phyloP scores from a whole-genome alignment of 2,888 invertebrate genomes.

The Apomyelois bistriatella region DNA sequence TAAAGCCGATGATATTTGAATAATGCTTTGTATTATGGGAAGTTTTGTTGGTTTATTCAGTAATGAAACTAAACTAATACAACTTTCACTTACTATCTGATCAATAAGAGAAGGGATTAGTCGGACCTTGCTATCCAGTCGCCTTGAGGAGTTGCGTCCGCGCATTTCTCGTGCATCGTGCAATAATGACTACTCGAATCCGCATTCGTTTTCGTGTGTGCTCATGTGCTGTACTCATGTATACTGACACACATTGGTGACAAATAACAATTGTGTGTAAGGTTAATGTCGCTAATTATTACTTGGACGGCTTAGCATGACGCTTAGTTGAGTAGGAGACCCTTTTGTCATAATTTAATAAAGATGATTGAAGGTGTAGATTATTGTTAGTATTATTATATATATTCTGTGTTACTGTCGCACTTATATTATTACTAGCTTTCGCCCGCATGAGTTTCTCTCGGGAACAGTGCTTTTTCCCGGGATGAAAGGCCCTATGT shows the following conservation, averaged over 20 bases:
- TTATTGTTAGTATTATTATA: too few relatives aligned
- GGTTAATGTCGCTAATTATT: neutral
- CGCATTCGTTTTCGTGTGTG: constrained; percentile 1
- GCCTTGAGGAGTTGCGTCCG: constrained; percentile 56
- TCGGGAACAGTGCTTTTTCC: too few relatives aligned
- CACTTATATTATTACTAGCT: too few relatives aligned
- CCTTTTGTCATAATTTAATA: too few relatives aligned
- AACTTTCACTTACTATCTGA: constrained; percentile 59
- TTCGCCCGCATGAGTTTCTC: too few relatives aligned
- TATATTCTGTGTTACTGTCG: too few relatives aligned
- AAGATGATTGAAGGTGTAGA: too few relatives aligned
- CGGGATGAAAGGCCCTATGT: too few relatives aligned
- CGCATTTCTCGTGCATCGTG: constrained; percentile 27
- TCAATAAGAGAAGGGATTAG: constrained; percentile 57
- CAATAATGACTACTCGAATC: constrained; percentile 16
- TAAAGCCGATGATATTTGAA: neutral
- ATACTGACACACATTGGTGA: constrained; percentile 6
- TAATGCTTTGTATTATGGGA: neutral
- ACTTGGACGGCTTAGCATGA: neutral
- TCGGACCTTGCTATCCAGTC: constrained; percentile 56
- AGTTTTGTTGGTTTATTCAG: neutral
- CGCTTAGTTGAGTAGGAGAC: too few relatives aligned
- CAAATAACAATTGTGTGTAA: neutral
- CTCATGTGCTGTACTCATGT: constrained; percentile 16
- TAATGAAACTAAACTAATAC: constrained; percentile 16